Conservation (phyloP, 2,113 vertebrate genomes). For the Chlorodrepanis virens region DNA sequence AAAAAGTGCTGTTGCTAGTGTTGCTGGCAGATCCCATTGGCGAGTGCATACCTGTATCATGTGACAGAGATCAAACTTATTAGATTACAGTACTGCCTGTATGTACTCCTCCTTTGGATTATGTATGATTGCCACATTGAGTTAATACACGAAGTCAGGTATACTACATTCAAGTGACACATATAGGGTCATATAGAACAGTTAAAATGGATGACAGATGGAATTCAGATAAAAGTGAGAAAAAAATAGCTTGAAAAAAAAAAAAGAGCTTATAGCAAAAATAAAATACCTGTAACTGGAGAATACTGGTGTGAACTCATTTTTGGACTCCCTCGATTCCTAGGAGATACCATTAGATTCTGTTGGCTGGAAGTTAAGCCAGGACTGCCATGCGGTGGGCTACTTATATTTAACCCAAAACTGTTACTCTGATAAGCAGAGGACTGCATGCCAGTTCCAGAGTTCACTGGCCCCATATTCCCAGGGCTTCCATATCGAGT, state of each 20-base stretch:
- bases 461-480: constrained; percentile 53
- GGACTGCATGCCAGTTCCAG: constrained; percentile 72
- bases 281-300: constrained; percentile 84
- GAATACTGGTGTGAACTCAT: constrained; percentile 91
- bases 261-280: neutral
- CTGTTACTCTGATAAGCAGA: constrained; percentile 82
- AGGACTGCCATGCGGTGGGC: constrained; percentile 87
- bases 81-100: neutral
- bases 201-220: neutral
- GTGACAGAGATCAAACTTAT: neutral
- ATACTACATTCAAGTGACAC: neutral
- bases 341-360: constrained; percentile 89
- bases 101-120: neutral
- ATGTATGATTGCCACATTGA: neutral
- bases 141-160: neutral
- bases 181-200: neutral
- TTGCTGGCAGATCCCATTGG: constrained; percentile 83
- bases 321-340: constrained; percentile 91
- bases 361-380: constrained; percentile 83
- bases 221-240: neutral
- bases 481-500: constrained; percentile 66
- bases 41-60: constrained; percentile 85
- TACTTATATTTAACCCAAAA: constrained; percentile 87
- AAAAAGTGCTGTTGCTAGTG: constrained; percentile 81
- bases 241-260: neutral